A percentile compares a stretch with the other conserved stretches of the same genome.
Conservation (phyloP, 2,888 invertebrate species). For the Aleiodes leptofemur region DNA sequence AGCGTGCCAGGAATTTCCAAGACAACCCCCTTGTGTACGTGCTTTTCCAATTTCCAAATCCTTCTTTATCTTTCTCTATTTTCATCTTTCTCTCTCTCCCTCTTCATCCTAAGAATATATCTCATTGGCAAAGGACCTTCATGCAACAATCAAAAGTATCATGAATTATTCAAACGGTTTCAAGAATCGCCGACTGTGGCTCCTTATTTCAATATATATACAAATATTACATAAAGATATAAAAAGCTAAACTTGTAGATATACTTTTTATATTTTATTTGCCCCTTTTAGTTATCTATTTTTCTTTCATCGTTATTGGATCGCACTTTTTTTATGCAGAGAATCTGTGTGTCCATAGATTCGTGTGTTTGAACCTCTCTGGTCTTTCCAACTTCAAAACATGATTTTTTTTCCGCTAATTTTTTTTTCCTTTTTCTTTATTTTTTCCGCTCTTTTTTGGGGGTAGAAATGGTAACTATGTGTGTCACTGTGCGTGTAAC, state of each 20-base stretch:
- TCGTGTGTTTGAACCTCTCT: no score
- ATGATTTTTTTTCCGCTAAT: no score
- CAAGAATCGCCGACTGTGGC: slow-evolving; percentile 16
- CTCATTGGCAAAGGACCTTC: slow-evolving; percentile 35
- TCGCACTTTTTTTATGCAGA: no score
- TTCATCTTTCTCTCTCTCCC: background rate
- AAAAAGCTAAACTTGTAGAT: no score
- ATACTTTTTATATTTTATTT: no score
- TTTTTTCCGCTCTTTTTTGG: no score
- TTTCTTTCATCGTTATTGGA: no score
- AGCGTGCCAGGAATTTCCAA: slow-evolving; percentile 20
- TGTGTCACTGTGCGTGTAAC: slow-evolving; percentile 36
- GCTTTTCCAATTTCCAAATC: slow-evolving; percentile 36
- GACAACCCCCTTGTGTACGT: slow-evolving; percentile 6
- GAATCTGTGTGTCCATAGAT: no score
- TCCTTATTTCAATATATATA: background rate
- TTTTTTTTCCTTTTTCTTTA: no score
- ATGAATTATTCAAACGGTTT: slow-evolving; percentile 37
- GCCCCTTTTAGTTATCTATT: no score
- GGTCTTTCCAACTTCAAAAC: no score
- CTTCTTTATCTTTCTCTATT: background rate
- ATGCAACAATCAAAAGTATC: slow-evolving; percentile 39
- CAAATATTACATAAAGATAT: no score
- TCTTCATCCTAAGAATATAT: background rate
- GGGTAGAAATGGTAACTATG: slow-evolving; percentile 11